Base-by-base conservation (phyloP, 2,888 invertebrate genomes). In the Lamellibrachia columna region DNA sequence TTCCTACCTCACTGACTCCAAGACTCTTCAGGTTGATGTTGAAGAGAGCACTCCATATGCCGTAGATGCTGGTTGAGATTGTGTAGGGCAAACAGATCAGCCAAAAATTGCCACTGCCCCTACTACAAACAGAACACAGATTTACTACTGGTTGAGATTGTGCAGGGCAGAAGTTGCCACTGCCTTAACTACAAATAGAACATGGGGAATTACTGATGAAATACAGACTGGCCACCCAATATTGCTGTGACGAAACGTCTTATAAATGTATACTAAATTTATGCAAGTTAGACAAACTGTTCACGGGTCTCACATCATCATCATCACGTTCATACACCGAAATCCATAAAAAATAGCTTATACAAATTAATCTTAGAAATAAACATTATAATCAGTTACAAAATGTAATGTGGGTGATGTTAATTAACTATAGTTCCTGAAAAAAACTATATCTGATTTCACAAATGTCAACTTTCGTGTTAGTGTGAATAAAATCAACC, bases 31-130 rank as follows among this genome's bases (percentile, higher is more conserved):
- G 94, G 92, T 95, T 96, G 92, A 96, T 94, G 90, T 95, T 95
- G 11, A 96, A 93, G 8, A 96, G 95, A 7, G 95, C 94, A 8
- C 94, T 94, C 96, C 96, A 96, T 1, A 95, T 94, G 8, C 95
- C 94, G 22, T 94, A 94, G 0, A 95, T 93, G 22, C 96, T 95
- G n/a, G 94, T 92, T 0, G 95, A 94, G 9, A 95, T 60, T 1
- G 94, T 94, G 93, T 94, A 95, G 0, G 95, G 94, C 7, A 95
- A 75, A 28, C 94, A 94, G 6, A 96, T 92, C 92, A 95, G 92
- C 95, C 95, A 96, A 93, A 95, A 96, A 90, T 93, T 93, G 22
- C n/a, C 55, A 75, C 93, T 93, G 53, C 94, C 93, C 55, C 90
- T 92, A 28, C 94, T 94, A 93, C 52, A 75, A 92, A 91, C 40